Conservation (phyloP, 2,113 vertebrate genomes). For the Orientallactaga bullata region DNA sequence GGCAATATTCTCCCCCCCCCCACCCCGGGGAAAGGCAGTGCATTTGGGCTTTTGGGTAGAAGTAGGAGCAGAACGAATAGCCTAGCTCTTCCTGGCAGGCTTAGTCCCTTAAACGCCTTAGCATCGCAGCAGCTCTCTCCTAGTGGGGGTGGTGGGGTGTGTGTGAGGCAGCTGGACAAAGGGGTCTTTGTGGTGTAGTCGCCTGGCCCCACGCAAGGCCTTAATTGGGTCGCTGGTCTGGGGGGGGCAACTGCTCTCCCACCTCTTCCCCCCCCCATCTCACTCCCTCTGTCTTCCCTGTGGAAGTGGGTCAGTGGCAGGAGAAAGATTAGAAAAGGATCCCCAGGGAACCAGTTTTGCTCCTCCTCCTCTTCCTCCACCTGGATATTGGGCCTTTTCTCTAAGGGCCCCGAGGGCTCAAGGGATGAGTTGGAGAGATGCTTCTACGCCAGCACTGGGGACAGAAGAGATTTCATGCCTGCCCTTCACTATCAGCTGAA, state of each 20-base stretch:
- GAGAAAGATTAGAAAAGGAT: slow-evolving; percentile 68
- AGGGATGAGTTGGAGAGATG: neutral
- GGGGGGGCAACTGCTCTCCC: slow-evolving; percentile 26
- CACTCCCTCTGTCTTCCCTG: slow-evolving; percentile 67
- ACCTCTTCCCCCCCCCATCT: slow-evolving; percentile 53
- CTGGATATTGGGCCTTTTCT: slow-evolving; percentile 44
- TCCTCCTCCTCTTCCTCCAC: slow-evolving; percentile 34
- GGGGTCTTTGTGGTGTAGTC: slow-evolving; percentile 80
- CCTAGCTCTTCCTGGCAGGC: slow-evolving; percentile 59
- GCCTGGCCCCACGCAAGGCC: slow-evolving; percentile 61
- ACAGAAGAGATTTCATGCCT: neutral
- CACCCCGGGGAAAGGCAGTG: neutral
- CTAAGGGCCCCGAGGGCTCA: neutral
- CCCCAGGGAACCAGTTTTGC: slow-evolving; percentile 42
- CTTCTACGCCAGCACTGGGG: slow-evolving; percentile 2
- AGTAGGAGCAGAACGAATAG: neutral
- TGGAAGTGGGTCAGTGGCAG: slow-evolving; percentile 80
- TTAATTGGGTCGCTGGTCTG: slow-evolving; percentile 78
- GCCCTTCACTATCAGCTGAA: neutral
- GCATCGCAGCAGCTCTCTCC: slow-evolving; percentile 53
- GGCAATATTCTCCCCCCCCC: neutral
- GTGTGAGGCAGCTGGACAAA: slow-evolving; percentile 70
- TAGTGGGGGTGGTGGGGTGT: slow-evolving; percentile 45
- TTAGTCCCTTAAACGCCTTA: slow-evolving; percentile 74
- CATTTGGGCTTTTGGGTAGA: slow-evolving; percentile 13